phyloP scores from a whole-genome alignment of 2,888 invertebrate species.

The Siphlonurus alternatus region DNA sequence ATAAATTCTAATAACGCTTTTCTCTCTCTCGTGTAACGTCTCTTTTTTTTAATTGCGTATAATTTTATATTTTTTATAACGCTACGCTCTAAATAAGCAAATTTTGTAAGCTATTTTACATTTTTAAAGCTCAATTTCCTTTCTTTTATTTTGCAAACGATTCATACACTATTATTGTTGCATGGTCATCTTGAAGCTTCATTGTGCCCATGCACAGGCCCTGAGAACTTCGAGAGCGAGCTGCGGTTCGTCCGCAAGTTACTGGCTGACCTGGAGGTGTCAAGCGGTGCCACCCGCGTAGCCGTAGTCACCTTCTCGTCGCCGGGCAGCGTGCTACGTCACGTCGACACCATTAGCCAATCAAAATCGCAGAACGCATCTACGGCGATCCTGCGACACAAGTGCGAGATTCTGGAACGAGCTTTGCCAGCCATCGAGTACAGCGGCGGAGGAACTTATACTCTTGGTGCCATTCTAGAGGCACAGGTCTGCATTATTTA shows the following conservation, averaged over 20 bases:
- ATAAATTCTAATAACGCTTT: neutral
- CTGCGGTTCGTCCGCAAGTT: slow-evolving; percentile 47
- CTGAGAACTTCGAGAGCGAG: slow-evolving; percentile 37
- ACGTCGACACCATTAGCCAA: slow-evolving; percentile 11
- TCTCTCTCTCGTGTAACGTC: neutral
- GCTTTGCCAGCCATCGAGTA: slow-evolving; percentile 41
- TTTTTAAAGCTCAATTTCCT: too few species aligned
- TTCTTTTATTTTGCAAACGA: too few species aligned
- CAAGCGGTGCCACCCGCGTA: slow-evolving; percentile 41
- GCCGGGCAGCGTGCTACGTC: slow-evolving; percentile 33
- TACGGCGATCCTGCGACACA: slow-evolving; percentile 25
- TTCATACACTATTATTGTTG: too few species aligned
- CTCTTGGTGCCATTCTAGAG: slow-evolving; percentile 45
- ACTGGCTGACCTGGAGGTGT: slow-evolving; percentile 45
- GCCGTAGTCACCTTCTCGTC: slow-evolving; percentile 48
- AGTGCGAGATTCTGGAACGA: slow-evolving; percentile 42
- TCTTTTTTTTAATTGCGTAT: too few species aligned
- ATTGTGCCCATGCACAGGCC: neutral
- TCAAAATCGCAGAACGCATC: neutral
- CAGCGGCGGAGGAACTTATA: slow-evolving; percentile 49
- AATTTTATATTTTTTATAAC: too few species aligned
- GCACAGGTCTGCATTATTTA: slow-evolving; percentile 36
- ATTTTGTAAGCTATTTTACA: too few species aligned
- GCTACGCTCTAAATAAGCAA: too few species aligned
- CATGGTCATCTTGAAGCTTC: too few species aligned